Evolutionary conservation across 1,140 invertebrate genomes (phyloP), one percentile per base, ranked within the genome.

Genomic region (Drosophila elegans): DNA sequence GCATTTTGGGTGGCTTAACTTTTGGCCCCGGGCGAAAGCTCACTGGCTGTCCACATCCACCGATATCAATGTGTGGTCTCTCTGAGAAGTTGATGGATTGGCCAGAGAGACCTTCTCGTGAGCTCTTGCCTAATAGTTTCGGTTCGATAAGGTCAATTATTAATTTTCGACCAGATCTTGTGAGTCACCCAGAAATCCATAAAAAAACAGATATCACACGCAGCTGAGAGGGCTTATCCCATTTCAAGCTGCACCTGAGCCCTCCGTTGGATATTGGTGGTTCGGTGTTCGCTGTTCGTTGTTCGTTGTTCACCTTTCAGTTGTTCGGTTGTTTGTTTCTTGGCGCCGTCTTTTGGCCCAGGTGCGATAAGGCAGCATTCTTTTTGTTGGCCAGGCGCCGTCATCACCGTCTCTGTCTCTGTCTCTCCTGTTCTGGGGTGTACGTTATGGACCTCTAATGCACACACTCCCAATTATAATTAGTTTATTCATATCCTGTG

Each of bases 401-500:
- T 52, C 64, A 38, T 67, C 64, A 10, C 21, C 64, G 46, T 71
- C 66, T 54, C 66, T 16, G 46, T 71, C 66, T 54, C 66, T 16
- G 51, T 41, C 36, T 36, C 25, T 54, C 41, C 7, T 16, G n/a
- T n/a, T 39, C 63, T 25, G 29, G 10, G 32, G 29, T 44, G 16
- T 10, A 7, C 60, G 59, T 21, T 48, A 29, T 57, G 52, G 52
- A 69, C 68, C 68, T 71, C 68, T 71, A 71, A 71, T 71, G 57
- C 34, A 66, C 69, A 74, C 68, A 59, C 36, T 62, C 62, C 72
- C 60, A 86, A 86, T 88, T 88, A 88, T 88, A 90, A 89, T 88
- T 89, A 89, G 85, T 88, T 89, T 89, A 84, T 89, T 84, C 85
- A 89, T 90, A 89, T 89, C 80, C 84, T 84, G 80, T 89, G 74